A percentile compares a stretch with the other conserved stretches of the same genome.
These are phyloP conservation scores for Subacronicta megacephala DNA, from an alignment of 2,888 invertebrate species.

Conservation along the genomic window DNA sequence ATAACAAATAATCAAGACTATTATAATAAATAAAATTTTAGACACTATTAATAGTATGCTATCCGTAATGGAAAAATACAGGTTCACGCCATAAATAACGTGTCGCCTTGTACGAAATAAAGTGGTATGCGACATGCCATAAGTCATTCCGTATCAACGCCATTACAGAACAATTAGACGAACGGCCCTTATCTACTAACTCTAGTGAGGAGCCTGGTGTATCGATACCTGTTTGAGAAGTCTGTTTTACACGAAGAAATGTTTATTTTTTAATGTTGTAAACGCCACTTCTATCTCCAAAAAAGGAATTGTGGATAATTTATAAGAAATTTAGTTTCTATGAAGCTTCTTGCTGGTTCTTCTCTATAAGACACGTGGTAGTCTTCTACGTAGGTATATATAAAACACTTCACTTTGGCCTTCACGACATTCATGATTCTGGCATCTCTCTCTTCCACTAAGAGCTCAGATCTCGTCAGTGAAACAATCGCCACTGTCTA, in stretches of 20 bases:
- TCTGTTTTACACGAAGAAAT: neutral
- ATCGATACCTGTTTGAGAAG: constrained; percentile 14
- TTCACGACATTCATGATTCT: too few relatives aligned
- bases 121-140: constrained; percentile 57
- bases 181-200: constrained; percentile 70
- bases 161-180: constrained; percentile 83
- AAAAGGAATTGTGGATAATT: too few relatives aligned
- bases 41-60: constrained; percentile 8
- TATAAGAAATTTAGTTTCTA: too few relatives aligned
- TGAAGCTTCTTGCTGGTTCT: too few relatives aligned
- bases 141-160: constrained; percentile 70
- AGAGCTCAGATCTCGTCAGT: too few relatives aligned
- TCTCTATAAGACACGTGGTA: too few relatives aligned
- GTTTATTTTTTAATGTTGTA: too few relatives aligned
- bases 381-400: too few relatives aligned
- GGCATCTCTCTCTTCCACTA: too few relatives aligned
- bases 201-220: constrained; percentile 34
- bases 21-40: constrained; percentile 25
- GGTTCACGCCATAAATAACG: constrained; percentile 48
- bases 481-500: too few relatives aligned
- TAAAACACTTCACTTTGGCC: too few relatives aligned
- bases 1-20: neutral
- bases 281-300: too few relatives aligned
- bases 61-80: constrained; percentile 39
- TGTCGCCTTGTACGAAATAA: constrained; percentile 48